These are phyloP conservation scores for Caradrina kadenii DNA, from an alignment of 2,888 invertebrate genomes.

Conservation along the genomic window DNA sequence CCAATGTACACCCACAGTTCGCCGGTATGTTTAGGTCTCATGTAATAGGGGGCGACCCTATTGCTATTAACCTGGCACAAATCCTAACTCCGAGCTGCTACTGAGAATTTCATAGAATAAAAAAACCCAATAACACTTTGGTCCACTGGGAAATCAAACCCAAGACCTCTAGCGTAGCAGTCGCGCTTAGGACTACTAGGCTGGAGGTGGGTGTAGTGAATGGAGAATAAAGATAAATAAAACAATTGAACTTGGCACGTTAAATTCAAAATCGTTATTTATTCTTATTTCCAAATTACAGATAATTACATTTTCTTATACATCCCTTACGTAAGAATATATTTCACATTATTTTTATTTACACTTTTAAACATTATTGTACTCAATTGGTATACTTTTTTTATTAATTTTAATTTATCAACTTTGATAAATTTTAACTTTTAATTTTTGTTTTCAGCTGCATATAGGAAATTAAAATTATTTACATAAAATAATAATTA, in stretches of 20 bases:
- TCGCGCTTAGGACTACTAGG: too few species aligned
- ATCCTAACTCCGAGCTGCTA: too few species aligned
- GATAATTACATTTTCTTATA: slow-evolving; percentile 81
- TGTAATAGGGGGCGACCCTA: too few species aligned
- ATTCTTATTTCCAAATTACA: slow-evolving; percentile 83
- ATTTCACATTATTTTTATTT: slow-evolving; percentile 84
- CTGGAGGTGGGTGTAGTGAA: too few species aligned
- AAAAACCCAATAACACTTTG: too few species aligned
- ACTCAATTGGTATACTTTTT: slow-evolving; percentile 87
- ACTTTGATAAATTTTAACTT: slow-evolving; percentile 72
- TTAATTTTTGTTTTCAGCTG: slow-evolving; percentile 60
- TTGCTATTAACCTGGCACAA: too few species aligned
- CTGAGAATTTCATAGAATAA: too few species aligned
- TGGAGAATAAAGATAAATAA: slow-evolving; percentile 64
- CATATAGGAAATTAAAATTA: slow-evolving; percentile 30
- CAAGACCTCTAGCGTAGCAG: too few species aligned
- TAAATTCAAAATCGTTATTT: slow-evolving; percentile 89
- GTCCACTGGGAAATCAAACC: too few species aligned
- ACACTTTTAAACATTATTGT: slow-evolving; percentile 86
- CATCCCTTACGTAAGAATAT: slow-evolving; percentile 75
- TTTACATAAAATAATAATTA: background rate
- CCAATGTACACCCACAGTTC: too few species aligned
- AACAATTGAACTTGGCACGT: slow-evolving; percentile 87
- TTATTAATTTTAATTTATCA: slow-evolving; percentile 68
- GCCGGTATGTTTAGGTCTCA: too few species aligned